Base-by-base conservation (phyloP, 2,797 vertebrate genomes). In the Cryptoprocta ferox region DNA sequence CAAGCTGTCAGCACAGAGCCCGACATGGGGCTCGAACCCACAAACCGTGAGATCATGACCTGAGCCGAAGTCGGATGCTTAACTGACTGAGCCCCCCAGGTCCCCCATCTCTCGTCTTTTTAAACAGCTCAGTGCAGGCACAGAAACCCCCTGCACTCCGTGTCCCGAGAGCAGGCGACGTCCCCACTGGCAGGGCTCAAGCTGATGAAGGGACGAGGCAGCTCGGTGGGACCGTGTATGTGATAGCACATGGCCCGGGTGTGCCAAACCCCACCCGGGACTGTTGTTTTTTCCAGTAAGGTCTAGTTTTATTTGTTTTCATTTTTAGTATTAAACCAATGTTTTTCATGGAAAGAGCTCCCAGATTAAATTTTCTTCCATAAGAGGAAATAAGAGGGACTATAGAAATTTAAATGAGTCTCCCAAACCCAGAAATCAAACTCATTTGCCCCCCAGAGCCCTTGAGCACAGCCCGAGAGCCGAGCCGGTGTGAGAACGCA, bases 321-420 rank as follows among this genome's bases (percentile, higher is more conserved):
- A 6, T 94, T 94, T 81, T 89, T 59, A 73, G 82, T 3, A 30
- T 70, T 79, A 96, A 97, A 86, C 82, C 79, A 68, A 84, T 93
- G 81, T 94, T 97, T 97, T 95, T 63, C 7, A 91, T 91, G 95
- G 97, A 97, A 96, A 50, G 35, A 45, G 79, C 93, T 93, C 75
- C 85, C 79, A 45, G 76, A 66, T 94, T 81, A 80, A 95, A 87
- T 71, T 91, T 93, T 87, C 89, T 94, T 87, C 98, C 95, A 93
- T 92, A 91, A 93, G 95, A 94, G 97, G 94, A 91, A 94, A 66
- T 30, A 19, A 13, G 91, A 75, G 42, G 35, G 42, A 21, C 85
- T 79, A 53, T 1, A 80, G 89, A 42, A 37, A 50, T 66, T 18
- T 61, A 59, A 68, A 14, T 0, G 32, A 80, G 42, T 10, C 61